Base-by-base conservation (phyloP, 2,113 vertebrate genomes). In the Scolopax mira region DNA sequence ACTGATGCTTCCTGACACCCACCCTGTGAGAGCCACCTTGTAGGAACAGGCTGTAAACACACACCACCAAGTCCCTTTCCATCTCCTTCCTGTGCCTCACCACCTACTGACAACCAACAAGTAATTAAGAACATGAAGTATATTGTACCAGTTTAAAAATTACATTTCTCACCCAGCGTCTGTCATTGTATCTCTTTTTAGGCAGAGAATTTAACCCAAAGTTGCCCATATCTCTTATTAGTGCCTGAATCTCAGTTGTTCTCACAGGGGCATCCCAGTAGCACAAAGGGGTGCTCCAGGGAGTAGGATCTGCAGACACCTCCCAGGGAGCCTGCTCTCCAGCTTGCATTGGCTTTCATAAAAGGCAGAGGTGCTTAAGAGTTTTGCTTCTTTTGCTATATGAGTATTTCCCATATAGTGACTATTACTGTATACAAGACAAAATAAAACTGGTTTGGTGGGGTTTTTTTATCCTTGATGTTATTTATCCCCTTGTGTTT, bases 1-100 rank as follows among this genome's bases (percentile, higher is more conserved):
- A 78, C 72, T 67, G 55, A 90, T 86, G 69, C 83, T 95, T 88
- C 79, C 80, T 75, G 79, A 95, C 89, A 57, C 73, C 48, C 57
- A 58, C 86, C 60, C 72, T 49, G 64, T 3, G 77, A 48, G 77
- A 94, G 28, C n/a, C 58, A 72, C 62, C 54, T 71, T 62, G 75
- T 11, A 61, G 37, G 64, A 79, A 73, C 54, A 73, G 67, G 71
- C 91, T 92, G 35, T 37, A 37, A 82, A 65, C 39, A 64, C 54
- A 60, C n/a, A 57, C n/a, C 30, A 14, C 49, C 4, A 44, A 72
- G 13, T 33, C 23, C 23, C 27, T 80, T 61, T 65, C 67, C 60
- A 8, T 52, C 52, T 58, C 61, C 86, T 74, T 81, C 79, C 69
- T 48, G 39, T 8, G 16, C 25, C 57, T 51, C 37, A 33, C 48